A percentile compares a stretch with the other conserved stretches of the same genome.
Evolutionary conservation across 2,797 vertebrate genomes (phyloP).

Genomic region (Alcedo atthis): DNA sequence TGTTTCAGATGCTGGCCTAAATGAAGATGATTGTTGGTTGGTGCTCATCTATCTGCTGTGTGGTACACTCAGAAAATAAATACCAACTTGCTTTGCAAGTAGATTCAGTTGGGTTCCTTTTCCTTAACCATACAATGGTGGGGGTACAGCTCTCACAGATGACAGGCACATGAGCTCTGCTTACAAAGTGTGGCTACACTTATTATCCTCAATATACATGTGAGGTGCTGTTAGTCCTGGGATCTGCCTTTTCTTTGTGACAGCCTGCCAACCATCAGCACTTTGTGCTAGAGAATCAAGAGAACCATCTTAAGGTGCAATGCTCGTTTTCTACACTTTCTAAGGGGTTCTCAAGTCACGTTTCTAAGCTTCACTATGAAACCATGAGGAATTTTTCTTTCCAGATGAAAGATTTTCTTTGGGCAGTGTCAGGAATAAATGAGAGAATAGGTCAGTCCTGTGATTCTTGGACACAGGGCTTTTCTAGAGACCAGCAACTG

Average conservation of each 20-base stretch:
- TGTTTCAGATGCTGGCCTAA: neutral
- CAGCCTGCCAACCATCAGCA: neutral
- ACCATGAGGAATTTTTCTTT: neutral
- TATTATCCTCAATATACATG: neutral
- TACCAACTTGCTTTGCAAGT: neutral
- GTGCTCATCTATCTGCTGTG: neutral
- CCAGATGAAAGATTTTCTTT: neutral
- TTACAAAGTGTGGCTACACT: neutral
- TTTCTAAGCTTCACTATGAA: neutral
- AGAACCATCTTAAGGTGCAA: neutral
- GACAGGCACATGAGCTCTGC: neutral
- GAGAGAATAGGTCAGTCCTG: rapidly evolving
- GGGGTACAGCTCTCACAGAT: neutral
- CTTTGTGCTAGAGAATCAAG: neutral
- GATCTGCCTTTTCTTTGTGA: neutral
- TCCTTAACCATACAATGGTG: rapidly evolving
- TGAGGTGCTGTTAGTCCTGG: neutral
- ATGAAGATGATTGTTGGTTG: neutral
- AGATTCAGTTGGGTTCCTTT: neutral
- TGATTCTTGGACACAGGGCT: neutral
- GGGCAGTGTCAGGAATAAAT: neutral
- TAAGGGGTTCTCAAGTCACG: neutral
- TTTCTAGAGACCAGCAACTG: neutral
- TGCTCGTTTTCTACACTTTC: neutral
- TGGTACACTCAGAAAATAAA: neutral